These are phyloP conservation scores for Notarius lentiginosus DNA, from an alignment of 2,113 vertebrate species.

Conservation along the genomic window DNA sequence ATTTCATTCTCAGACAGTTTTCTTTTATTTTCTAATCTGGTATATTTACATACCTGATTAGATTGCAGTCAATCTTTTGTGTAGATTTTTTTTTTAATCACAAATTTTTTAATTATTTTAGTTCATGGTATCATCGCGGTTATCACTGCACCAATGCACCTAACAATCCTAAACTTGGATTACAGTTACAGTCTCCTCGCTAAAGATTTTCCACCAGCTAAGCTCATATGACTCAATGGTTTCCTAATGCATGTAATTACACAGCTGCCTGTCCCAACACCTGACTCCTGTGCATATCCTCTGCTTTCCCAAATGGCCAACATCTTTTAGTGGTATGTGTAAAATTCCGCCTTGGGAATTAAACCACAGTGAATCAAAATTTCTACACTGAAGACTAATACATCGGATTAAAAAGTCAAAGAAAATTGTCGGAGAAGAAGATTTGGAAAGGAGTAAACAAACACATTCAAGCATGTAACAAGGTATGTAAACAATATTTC, in stretches of 20 bases:
- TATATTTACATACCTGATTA: background rate
- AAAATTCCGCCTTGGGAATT: background rate
- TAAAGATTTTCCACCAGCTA: background rate
- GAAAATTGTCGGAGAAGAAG: background rate
- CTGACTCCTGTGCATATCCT: constrained; percentile 20
- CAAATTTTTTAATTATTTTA: background rate
- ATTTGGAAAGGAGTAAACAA: background rate
- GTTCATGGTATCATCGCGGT: background rate
- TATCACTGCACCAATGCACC: background rate
- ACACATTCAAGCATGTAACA: background rate
- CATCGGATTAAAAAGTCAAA: background rate
- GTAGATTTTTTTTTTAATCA: background rate
- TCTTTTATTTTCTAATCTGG: background rate
- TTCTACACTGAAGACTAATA: background rate
- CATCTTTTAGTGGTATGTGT: background rate
- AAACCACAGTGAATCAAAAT: background rate
- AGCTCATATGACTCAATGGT: constrained; percentile 14
- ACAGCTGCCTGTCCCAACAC: constrained; percentile 40
- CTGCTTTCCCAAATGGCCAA: background rate
- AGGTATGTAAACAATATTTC: background rate
- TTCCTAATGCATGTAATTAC: constrained; percentile 40
- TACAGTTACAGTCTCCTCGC: background rate
- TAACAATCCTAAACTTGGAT: constrained; percentile 1
- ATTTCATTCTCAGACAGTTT: background rate
- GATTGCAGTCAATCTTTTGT: background rate